Conservation (phyloP, 2,797 vertebrate species). For the Furcifer pardalis region DNA sequence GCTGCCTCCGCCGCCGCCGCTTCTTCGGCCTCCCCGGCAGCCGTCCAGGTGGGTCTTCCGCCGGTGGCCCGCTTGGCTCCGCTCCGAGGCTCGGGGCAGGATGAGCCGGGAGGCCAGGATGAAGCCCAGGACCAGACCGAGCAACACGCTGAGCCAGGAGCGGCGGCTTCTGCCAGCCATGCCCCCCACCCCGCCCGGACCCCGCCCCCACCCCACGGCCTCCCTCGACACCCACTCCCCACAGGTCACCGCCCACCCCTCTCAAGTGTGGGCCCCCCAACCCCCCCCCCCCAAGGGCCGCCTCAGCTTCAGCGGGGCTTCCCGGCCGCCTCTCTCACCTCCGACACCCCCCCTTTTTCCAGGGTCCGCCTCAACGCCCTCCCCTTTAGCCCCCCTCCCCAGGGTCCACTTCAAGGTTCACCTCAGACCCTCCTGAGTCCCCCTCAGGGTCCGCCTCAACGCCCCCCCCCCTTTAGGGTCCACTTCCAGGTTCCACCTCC, state of each 20-base stretch:
- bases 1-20: neutral
- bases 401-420: neutral
- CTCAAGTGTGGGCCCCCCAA: too few relatives aligned
- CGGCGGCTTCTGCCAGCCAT: slow-evolving; percentile 93
- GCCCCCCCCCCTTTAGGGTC: too few relatives aligned
- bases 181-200: slow-evolving; percentile 66
- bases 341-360: neutral
- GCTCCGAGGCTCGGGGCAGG: slow-evolving; percentile 85
- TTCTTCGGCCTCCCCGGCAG: slow-evolving; percentile 68
- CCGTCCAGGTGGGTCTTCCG: slow-evolving; percentile 74
- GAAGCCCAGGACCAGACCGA: slow-evolving; percentile 94
- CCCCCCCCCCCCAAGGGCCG: neutral
- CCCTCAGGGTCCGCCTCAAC: too few relatives aligned
- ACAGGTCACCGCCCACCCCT: slow-evolving; percentile 23
- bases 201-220: too few relatives aligned
- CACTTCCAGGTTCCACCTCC: too few relatives aligned
- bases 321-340: too few relatives aligned
- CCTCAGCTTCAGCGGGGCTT: neutral
- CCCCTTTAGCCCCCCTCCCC: neutral
- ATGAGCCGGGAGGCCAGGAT: slow-evolving; percentile 92
- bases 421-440: too few relatives aligned
- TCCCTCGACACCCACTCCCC: too few relatives aligned
- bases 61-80: slow-evolving; percentile 85
- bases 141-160: slow-evolving; percentile 92
- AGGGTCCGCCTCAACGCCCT: neutral